A percentile compares a stretch with the other conserved stretches of the same genome.
These are phyloP conservation scores for Rhyacophila evoluta DNA, from an alignment of 2,888 invertebrate species.

Conservation along the genomic window DNA sequence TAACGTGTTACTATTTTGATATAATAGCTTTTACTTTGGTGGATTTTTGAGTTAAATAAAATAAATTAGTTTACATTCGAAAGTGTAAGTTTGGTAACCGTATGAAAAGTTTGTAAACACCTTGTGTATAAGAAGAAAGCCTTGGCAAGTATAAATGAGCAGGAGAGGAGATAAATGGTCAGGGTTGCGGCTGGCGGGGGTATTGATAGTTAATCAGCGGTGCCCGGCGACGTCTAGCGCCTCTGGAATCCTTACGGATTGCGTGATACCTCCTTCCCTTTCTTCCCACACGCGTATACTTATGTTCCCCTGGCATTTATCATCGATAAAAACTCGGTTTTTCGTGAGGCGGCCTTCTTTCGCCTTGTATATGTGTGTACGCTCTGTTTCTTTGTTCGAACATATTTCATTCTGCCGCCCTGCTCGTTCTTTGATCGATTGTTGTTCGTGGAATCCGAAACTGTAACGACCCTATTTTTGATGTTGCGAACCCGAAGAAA, in stretches of 20 bases:
- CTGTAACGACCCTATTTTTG: constrained; percentile 22
- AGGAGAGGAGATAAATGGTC: constrained; percentile 55
- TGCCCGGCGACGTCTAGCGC: constrained; percentile 13
- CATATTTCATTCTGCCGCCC: constrained; percentile 39
- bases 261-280: constrained; percentile 37
- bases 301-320: constrained; percentile 43
- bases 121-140: constrained; percentile 45
- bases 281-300: constrained; percentile 20
- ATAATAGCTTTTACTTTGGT: no score
- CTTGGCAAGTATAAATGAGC: constrained; percentile 55
- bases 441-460: constrained; percentile 30
- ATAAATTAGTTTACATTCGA: no score
- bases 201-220: constrained; percentile 55
- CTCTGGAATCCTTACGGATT: constrained; percentile 27
- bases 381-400: constrained; percentile 18
- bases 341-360: neutral
- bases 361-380: constrained; percentile 14
- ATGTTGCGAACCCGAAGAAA: neutral
- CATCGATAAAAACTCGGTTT: constrained; percentile 45
- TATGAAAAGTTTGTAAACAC: neutral
- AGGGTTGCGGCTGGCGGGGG: constrained; percentile 54
- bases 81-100: no score
- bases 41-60: no score
- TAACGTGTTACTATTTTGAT: no score
- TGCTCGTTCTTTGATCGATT: constrained; percentile 36